These are phyloP conservation scores for Lymantria dispar DNA, from an alignment of 2,888 invertebrate species.

Conservation along the genomic window DNA sequence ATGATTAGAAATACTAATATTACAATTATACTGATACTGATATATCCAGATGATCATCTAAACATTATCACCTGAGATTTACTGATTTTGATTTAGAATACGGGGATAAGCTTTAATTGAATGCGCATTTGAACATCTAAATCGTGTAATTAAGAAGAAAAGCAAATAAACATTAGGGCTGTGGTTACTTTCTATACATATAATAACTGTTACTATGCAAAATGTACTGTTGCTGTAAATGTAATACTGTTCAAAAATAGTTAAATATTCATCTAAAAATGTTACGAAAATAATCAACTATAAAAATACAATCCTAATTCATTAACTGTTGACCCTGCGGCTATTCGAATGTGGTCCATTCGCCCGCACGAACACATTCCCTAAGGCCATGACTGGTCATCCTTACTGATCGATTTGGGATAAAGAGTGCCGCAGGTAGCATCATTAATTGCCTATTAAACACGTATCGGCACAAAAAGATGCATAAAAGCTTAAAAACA, in stretches of 20 bases:
- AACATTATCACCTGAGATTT: no score
- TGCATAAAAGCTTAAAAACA: constrained; percentile 67
- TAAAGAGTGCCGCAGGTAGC: constrained; percentile 72
- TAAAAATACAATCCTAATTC: constrained; percentile 37
- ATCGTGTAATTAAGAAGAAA: no score
- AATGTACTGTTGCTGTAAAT: constrained; percentile 3
- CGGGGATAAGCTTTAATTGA: no score
- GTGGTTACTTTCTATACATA: no score
- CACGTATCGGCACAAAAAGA: constrained; percentile 75
- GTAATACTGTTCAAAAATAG: constrained; percentile 13
- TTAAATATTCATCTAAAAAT: constrained; percentile 20
- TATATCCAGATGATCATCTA: no score
- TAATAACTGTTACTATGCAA: not conserved
- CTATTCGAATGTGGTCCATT: constrained; percentile 30
- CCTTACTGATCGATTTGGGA: constrained; percentile 57
- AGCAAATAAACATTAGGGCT: no score
- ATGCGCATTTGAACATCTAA: no score
- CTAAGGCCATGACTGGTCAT: constrained; percentile 50
- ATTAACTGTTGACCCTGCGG: constrained; percentile 39
- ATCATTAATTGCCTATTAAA: constrained; percentile 80
- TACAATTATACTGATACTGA: no score
- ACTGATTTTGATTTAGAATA: no score
- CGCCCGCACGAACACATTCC: constrained; percentile 32
- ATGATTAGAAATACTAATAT: no score
- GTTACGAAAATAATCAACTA: constrained; percentile 29